Evolutionary conservation across 2,797 vertebrate genomes (phyloP).

Genomic region (Esox masquinongy): DNA sequence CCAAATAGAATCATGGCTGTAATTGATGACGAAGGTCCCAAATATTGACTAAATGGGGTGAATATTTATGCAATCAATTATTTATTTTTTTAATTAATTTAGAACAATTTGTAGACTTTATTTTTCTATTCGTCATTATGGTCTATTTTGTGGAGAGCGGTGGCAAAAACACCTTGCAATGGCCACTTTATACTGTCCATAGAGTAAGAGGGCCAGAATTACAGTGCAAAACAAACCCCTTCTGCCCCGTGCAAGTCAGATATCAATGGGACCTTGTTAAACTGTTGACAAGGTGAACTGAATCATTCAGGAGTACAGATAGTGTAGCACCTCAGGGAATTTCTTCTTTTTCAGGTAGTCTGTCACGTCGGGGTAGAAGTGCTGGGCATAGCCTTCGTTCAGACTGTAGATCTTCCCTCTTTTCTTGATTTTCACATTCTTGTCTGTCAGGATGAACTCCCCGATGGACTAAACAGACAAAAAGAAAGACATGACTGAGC

Average conservation of each 20-base stretch:
- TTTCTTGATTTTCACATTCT: constrained; percentile 90
- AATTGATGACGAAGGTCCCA: no score
- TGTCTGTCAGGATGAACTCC: constrained; percentile 93
- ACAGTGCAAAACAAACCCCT: background rate
- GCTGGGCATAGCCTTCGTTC: constrained; percentile 93
- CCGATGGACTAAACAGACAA: constrained; percentile 83
- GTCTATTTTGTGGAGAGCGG: background rate
- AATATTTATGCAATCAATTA: no score
- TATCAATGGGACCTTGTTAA: no score
- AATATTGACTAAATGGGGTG: no score
- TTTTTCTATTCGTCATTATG: background rate
- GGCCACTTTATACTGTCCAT: background rate
- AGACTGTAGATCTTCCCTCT: constrained; percentile 96
- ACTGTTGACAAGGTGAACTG: no score
- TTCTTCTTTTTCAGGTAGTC: constrained; percentile 96
- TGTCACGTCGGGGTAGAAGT: constrained; percentile 87
- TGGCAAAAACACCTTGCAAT: background rate
- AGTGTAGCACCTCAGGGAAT: constrained; percentile 80
- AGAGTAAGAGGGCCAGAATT: background rate
- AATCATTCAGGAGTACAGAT: background rate
- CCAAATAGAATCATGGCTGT: no score
- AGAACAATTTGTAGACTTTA: no score
- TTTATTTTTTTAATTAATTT: no score
- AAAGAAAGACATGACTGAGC: constrained; percentile 7
- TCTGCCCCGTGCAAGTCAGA: no score